These are phyloP conservation scores for Cantharis nigra DNA, from an alignment of 2,888 invertebrate genomes.

Conservation along the genomic window DNA sequence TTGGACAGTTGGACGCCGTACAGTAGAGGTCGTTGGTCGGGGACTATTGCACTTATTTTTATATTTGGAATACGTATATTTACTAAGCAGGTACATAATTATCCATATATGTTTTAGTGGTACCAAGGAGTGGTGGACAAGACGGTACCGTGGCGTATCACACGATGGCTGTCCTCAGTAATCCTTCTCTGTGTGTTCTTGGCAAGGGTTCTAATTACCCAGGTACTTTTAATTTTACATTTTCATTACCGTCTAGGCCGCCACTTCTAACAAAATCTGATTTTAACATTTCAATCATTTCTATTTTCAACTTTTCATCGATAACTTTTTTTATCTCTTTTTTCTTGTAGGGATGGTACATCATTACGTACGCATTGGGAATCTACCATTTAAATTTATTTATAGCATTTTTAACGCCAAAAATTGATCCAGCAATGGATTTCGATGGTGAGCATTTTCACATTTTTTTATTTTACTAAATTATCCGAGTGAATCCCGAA, in stretches of 20 bases:
- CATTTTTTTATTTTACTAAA: not conserved
- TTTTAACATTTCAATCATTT: slow-evolving; percentile 2
- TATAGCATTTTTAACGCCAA: slow-evolving; percentile 99
- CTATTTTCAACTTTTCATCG: not conserved
- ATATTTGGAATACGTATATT: slow-evolving; percentile 82
- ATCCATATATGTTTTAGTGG: slow-evolving; percentile 56
- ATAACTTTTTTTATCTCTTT: not conserved
- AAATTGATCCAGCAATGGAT: slow-evolving; percentile 97
- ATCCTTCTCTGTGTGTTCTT: slow-evolving; percentile 54
- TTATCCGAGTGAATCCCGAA: too few relatives aligned
- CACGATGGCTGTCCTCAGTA: slow-evolving; percentile 54
- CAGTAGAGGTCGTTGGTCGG: slow-evolving; percentile 78
- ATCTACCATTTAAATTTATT: slow-evolving; percentile 99
- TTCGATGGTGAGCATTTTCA: slow-evolving; percentile 73
- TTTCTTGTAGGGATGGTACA: slow-evolving; percentile 94
- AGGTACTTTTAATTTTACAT: slow-evolving; percentile 47
- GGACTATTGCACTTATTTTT: slow-evolving; percentile 70
- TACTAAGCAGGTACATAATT: slow-evolving; percentile 70
- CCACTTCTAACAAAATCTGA: slow-evolving; percentile 32
- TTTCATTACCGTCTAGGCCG: slow-evolving; percentile 31
- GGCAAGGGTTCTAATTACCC: slow-evolving; percentile 55
- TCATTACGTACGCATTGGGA: slow-evolving; percentile 97
- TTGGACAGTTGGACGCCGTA: slow-evolving; percentile 89
- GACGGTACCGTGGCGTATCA: slow-evolving; percentile 56
- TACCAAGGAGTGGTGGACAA: slow-evolving; percentile 59